A percentile compares a stretch with the other conserved stretches of the same genome.
Evolutionary conservation across 1,140 invertebrate species (phyloP).

Genomic region (Bombus turneri): DNA sequence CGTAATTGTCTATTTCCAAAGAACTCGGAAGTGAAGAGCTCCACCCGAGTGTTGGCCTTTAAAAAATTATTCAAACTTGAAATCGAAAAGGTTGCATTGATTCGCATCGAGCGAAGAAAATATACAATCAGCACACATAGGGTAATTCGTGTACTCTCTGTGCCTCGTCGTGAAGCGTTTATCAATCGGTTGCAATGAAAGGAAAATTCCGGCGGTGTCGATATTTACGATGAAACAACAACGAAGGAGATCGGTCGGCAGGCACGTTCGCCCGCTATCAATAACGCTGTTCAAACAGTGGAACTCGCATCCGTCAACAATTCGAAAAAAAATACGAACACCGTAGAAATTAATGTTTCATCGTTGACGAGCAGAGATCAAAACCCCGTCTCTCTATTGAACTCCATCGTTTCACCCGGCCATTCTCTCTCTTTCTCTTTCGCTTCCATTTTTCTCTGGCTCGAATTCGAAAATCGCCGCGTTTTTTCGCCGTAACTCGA

Average conservation of each 20-base stretch:
- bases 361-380: background rate
- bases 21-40: no score
- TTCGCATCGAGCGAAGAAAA: background rate
- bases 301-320: constrained; percentile 10
- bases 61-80: no score
- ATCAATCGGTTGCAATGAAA: background rate
- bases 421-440: no score
- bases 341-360: constrained; percentile 32
- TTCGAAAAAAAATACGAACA: constrained; percentile 22
- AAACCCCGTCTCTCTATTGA: background rate
- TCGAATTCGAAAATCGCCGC: background rate
- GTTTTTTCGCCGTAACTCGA: background rate
- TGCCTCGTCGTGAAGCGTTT: background rate
- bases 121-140: background rate
- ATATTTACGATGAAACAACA: background rate
- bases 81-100: no score
- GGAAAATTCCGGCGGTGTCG: no score
- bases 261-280: constrained; percentile 20
- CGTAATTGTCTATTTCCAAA: no score
- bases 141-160: no score
- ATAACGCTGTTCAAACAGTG: constrained; percentile 33
- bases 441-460: background rate
- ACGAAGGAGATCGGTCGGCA: constrained; percentile 16
- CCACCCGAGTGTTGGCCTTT: no score
- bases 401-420: background rate